Conservation (phyloP, 1,140 invertebrate species). For the Euwallacea similis region DNA sequence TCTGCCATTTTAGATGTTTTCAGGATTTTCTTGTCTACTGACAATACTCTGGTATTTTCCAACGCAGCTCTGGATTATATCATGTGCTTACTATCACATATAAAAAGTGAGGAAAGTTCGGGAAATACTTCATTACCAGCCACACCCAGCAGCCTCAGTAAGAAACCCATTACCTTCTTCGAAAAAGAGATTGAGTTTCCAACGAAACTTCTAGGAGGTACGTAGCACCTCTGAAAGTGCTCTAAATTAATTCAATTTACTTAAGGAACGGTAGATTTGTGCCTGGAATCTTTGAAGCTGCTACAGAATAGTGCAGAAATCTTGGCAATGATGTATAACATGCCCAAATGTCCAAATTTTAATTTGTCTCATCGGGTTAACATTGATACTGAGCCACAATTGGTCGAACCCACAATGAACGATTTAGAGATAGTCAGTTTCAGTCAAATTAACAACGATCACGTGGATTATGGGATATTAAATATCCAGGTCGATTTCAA, state of each 20-base stretch:
- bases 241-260: not conserved
- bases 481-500: constrained; percentile 60
- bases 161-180: constrained; percentile 34
- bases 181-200: constrained; percentile 41
- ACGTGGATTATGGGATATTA: constrained; percentile 65
- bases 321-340: constrained; percentile 87
- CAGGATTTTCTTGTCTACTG: constrained; percentile 86
- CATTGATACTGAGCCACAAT: constrained; percentile 72
- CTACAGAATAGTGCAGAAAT: constrained; percentile 84
- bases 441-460: constrained; percentile 56
- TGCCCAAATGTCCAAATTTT: constrained; percentile 92
- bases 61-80: constrained; percentile 94
- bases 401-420: constrained; percentile 85
- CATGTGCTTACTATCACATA: constrained; percentile 78
- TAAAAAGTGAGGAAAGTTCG: constrained; percentile 55
- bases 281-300: constrained; percentile 83
- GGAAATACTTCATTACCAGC: constrained; percentile 25
- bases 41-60: constrained; percentile 90
- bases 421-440: constrained; percentile 69
- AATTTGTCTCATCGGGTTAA: constrained; percentile 87
- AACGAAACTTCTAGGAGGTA: constrained; percentile 32
- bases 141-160: constrained; percentile 21
- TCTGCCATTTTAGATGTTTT: constrained; percentile 89
- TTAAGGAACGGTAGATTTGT: constrained; percentile 63
- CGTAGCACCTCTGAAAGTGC: not conserved